Evolutionary conservation across 2,888 invertebrate species (phyloP).

Genomic region (Drosophila monieri): DNA sequence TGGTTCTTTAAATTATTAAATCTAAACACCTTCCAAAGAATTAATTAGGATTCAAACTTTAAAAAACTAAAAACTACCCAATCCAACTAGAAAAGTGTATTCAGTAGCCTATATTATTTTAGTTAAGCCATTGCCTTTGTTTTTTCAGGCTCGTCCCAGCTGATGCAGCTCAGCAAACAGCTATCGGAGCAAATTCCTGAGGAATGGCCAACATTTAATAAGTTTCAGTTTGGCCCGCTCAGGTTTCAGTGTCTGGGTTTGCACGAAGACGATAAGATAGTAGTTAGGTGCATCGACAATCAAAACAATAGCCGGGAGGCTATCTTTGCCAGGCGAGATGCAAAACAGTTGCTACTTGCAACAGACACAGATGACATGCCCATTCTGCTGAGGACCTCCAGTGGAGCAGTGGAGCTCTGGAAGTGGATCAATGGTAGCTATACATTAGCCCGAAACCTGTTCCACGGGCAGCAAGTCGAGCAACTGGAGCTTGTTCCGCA

Average conservation of each 20-base stretch:
- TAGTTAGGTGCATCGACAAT: conserved; percentile 37
- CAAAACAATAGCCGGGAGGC: conserved; percentile 4
- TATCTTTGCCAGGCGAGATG: conserved; percentile 18
- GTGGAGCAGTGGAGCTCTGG: conserved; percentile 61
- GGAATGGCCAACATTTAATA: not conserved
- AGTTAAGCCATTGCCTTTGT: not conserved
- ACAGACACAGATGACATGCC: conserved; percentile 7
- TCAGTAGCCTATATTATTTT: not conserved
- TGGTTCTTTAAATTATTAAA: no score
- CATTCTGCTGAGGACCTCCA: conserved; percentile 34
- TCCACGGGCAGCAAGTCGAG: conserved; percentile 55
- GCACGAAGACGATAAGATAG: conserved; percentile 11
- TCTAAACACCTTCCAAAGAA: no score
- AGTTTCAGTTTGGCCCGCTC: conserved; percentile 5
- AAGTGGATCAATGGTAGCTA: conserved; percentile 48
- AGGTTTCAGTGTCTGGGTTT: conserved; percentile 17
- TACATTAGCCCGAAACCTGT: conserved; percentile 25
- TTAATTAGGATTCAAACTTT: no score
- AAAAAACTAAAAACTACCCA: not conserved
- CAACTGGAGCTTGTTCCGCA: conserved; percentile 46
- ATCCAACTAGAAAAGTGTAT: conserved; percentile 13
- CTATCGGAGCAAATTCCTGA: conserved; percentile 4
- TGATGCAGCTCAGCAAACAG: conserved; percentile 7
- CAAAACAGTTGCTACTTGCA: conserved; percentile 60
- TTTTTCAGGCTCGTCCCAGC: conserved; percentile 41